A percentile compares a stretch with the other conserved stretches of the same genome.
Conservation (phyloP, 1,140 invertebrate species). For the Drosophila athabasca region DNA sequence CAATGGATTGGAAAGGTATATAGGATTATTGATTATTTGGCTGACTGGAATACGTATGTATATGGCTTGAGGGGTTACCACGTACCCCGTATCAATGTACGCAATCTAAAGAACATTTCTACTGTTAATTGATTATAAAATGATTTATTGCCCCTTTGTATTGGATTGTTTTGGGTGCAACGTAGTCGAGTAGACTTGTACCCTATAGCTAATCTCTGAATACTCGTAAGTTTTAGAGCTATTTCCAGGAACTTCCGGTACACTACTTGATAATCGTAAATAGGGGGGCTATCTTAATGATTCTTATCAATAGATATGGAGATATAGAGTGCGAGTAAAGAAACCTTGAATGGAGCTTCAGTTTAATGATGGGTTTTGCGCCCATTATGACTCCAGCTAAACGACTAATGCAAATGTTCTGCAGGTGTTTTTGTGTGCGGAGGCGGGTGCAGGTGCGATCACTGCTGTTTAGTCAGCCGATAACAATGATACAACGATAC, state of each 20-base stretch:
- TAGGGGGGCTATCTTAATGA: slow-evolving; percentile 16
- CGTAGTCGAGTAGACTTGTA: background rate
- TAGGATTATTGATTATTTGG: slow-evolving; percentile 4
- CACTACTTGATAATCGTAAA: background rate
- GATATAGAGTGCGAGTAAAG: slow-evolving; percentile 16
- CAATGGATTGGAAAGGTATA: background rate
- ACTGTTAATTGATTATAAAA: too few species aligned
- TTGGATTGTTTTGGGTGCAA: too few species aligned
- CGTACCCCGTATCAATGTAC: too few species aligned
- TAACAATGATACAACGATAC: slow-evolving; percentile 49
- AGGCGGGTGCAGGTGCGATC: too few species aligned
- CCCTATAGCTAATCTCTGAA: slow-evolving; percentile 38
- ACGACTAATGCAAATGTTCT: too few species aligned
- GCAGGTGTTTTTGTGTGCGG: too few species aligned
- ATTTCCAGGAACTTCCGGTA: slow-evolving; percentile 54
- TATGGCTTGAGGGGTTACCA: too few species aligned
- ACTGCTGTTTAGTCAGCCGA: slow-evolving; percentile 40
- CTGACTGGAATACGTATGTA: background rate
- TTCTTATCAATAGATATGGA: slow-evolving; percentile 1
- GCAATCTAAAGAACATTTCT: too few species aligned
- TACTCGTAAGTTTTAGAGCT: slow-evolving; percentile 33
- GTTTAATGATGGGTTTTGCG: slow-evolving; percentile 14
- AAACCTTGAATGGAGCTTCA: slow-evolving; percentile 14
- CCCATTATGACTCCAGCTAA: too few species aligned
- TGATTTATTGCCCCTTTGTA: too few species aligned